These are phyloP conservation scores for Conus betulinus DNA, from an alignment of 1,140 invertebrate genomes.

Conservation along the genomic window DNA sequence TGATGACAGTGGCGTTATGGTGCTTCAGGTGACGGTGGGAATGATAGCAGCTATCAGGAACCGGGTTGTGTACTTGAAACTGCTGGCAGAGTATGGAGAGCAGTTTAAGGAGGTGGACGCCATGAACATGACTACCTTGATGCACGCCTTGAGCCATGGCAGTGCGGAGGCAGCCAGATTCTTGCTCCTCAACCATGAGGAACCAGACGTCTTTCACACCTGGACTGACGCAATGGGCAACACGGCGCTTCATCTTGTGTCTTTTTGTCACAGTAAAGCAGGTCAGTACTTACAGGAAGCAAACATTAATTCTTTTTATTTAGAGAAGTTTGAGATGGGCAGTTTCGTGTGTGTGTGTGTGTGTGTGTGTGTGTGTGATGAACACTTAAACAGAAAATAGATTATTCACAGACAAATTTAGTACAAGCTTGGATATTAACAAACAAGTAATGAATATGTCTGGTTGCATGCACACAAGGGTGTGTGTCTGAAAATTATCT, in stretches of 20 bases:
- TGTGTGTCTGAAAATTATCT: too few species aligned
- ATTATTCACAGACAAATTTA: too few species aligned
- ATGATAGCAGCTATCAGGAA: background rate
- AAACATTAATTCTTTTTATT: too few species aligned
- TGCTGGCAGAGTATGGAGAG: background rate
- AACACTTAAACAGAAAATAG: too few species aligned
- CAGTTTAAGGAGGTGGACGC: background rate
- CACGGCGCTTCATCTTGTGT: background rate
- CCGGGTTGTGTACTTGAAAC: background rate
- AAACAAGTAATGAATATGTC: too few species aligned
- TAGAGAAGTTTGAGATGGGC: too few species aligned
- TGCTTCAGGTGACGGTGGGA: background rate
- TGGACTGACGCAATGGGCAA: background rate
- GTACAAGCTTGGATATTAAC: too few species aligned
- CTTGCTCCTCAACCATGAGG: background rate
- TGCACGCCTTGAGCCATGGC: background rate
- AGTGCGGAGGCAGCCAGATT: background rate
- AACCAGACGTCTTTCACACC: background rate
- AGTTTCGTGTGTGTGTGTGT: too few species aligned
- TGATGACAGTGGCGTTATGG: background rate
- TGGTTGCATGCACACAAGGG: too few species aligned
- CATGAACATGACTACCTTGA: background rate
- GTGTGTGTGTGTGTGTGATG: too few species aligned
- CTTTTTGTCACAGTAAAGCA: background rate
- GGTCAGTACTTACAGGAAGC: background rate